Base-by-base conservation (phyloP, 1,140 invertebrate species). In the Epicauta chinensis region DNA sequence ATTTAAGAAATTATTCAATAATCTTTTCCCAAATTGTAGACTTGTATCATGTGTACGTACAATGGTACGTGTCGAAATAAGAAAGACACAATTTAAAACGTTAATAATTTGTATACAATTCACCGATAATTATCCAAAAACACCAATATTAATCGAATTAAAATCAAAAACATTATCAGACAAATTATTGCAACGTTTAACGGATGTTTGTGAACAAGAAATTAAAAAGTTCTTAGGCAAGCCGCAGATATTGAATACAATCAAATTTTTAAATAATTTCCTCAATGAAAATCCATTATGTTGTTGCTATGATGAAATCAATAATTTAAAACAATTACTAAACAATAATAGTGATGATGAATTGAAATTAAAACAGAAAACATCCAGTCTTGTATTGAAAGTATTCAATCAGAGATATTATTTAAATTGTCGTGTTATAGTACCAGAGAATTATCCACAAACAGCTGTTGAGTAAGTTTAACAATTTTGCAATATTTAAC, bases 291-390 rank as follows among this genome's bases (percentile, higher is more conserved):
- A 87, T 72, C 81, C 84, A 0, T 69, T 89, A 5, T 83, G 79
- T 62, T 82, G 84, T 35, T 87, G 84, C 60, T 81, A 83, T 39
- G 83, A 86, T 61, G 86, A 89, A 70, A 83, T 89, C 45, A 74
- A 77, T 49, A 62, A 71, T 13, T 68, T 89, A 38, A 83, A 84
- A 40, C 68, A 75, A 43, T 59, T 80, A 9, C 46, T 82, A 0
- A 60, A 66, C 16, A 63, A 53, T 30, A 64, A 16, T 32, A 23
- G 23, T 23, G 7, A 50, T 2, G 82, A 83, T 67, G 77, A 78
- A 52, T 62, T 89, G 1, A 85, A 84, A 69, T 63, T 87, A 35
- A 81, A 80, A 45, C 84, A 89, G 60, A 86, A 85, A 63, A 73
- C 70, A 30, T 83, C 83, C 6, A 73, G 75, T 53, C 71, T 89